phyloP scores from a whole-genome alignment of 2,113 vertebrate species.

The Perognathus longimembris region DNA sequence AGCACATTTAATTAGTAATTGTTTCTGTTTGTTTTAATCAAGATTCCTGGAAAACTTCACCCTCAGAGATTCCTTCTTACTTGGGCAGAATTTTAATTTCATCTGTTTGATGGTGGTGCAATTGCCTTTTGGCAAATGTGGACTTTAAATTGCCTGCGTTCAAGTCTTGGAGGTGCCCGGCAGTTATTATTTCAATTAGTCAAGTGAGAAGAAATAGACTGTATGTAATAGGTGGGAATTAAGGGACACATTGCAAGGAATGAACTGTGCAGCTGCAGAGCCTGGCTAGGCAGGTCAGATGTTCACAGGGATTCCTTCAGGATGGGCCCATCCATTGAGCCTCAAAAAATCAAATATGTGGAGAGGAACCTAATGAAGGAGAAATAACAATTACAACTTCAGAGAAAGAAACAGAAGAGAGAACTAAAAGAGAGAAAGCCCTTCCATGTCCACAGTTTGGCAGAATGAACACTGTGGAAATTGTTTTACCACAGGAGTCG shows the following conservation, averaged over 20 bases:
- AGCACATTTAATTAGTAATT: not conserved
- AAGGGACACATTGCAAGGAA: no score
- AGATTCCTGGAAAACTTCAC: not conserved
- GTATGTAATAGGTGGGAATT: rapidly evolving
- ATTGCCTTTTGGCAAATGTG: rapidly evolving
- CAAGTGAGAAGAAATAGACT: not conserved
- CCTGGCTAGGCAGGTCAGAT: rapidly evolving
- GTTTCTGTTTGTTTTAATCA: not conserved
- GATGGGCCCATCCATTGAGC: rapidly evolving
- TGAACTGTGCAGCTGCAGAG: not conserved
- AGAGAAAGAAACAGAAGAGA: no score
- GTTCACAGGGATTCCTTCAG: rapidly evolving
- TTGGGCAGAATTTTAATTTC: not conserved
- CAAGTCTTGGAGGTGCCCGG: not conserved
- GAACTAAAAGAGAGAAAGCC: no score
- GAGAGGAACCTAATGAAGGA: no score
- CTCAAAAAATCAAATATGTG: not conserved
- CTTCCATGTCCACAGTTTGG: no score
- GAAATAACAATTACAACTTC: no score
- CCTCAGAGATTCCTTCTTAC: not conserved
- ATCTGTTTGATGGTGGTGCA: not conserved
- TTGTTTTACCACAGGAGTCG: no score
- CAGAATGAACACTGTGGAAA: no score
- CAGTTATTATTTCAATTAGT: no score
- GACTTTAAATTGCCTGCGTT: not conserved